Evolutionary conservation across 2,797 vertebrate genomes (phyloP).

Genomic region (Melanotaenia trifasciata): DNA sequence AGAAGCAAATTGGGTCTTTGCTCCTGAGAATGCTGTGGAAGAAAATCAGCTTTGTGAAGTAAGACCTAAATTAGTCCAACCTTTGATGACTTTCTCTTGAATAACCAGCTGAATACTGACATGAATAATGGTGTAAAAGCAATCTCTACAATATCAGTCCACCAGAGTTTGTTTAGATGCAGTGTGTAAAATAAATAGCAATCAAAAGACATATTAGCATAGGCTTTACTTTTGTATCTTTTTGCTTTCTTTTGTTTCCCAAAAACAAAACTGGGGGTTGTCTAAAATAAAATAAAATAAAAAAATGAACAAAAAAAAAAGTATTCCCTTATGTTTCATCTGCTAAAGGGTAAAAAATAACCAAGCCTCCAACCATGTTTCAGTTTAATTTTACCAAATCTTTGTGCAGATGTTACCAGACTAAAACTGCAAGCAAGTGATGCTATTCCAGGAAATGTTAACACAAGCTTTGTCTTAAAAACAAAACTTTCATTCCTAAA

Average conservation of each 20-base stretch:
- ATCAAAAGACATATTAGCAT: constrained; percentile 9
- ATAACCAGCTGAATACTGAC: constrained; percentile 38
- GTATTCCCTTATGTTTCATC: constrained; percentile 21
- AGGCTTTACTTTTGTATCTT: constrained; percentile 12
- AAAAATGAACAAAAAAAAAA: constrained; percentile 10
- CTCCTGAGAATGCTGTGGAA: constrained; percentile 55
- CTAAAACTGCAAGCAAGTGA: constrained; percentile 41
- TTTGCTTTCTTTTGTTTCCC: constrained; percentile 48
- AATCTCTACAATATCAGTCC: constrained; percentile 35
- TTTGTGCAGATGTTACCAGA: constrained; percentile 37
- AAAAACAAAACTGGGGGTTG: constrained; percentile 22
- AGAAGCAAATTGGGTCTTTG: constrained; percentile 67
- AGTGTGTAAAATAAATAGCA: neutral
- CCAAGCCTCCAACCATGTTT: constrained; percentile 20
- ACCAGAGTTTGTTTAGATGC: neutral
- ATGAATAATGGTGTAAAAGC: constrained; percentile 42
- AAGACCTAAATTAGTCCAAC: constrained; percentile 55
- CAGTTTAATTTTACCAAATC: constrained; percentile 21
- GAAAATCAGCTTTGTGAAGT: constrained; percentile 61
- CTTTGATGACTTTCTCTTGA: constrained; percentile 62
- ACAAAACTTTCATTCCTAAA: constrained; percentile 35
- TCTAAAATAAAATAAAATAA: neutral
- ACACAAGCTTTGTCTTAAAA: constrained; percentile 49
- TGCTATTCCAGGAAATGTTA: constrained; percentile 42
- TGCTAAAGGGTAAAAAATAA: constrained; percentile 40